Conservation (phyloP, 2,888 invertebrate genomes). For the Nysson spinosus region DNA sequence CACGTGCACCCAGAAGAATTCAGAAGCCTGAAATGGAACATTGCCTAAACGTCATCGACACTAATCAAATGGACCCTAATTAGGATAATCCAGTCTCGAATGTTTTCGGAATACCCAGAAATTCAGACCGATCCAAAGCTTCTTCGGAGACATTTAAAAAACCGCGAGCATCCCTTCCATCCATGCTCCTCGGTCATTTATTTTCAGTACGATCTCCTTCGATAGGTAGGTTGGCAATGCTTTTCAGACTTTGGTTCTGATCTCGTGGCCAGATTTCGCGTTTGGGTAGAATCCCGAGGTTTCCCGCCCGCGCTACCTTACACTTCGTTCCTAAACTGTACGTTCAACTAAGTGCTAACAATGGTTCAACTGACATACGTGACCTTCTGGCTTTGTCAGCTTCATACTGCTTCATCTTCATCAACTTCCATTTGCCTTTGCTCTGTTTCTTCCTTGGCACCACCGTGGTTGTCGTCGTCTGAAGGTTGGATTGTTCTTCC, state of each 20-base stretch:
- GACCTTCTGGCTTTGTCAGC: slow-evolving; percentile 74
- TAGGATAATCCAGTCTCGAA: not conserved
- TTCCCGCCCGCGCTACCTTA: slow-evolving; percentile 54
- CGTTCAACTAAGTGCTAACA: slow-evolving; percentile 74
- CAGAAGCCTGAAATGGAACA: slow-evolving; percentile 4
- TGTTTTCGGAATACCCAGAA: slow-evolving; percentile 4
- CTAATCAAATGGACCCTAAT: not conserved
- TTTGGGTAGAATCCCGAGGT: slow-evolving; percentile 63
- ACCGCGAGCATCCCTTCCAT: slow-evolving; percentile 4
- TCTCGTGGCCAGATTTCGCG: slow-evolving; percentile 69
- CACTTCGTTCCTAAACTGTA: slow-evolving; percentile 44
- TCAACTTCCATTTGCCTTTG: slow-evolving; percentile 72
- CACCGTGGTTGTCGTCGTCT: slow-evolving; percentile 63
- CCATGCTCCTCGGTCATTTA: slow-evolving; percentile 2
- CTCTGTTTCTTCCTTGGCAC: slow-evolving; percentile 73
- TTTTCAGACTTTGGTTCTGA: slow-evolving; percentile 71
- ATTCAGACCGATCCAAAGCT: slow-evolving; percentile 8
- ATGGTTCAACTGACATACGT: slow-evolving; percentile 71
- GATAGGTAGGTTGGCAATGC: slow-evolving; percentile 42
- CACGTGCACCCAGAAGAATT: not conserved
- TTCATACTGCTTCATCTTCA: slow-evolving; percentile 72
- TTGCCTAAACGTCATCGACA: not conserved
- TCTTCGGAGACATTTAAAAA: not conserved
- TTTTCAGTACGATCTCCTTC: slow-evolving; percentile 24
- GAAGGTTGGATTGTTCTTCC: slow-evolving; percentile 70